These are phyloP conservation scores for Balaenoptera acutorostrata DNA, from an alignment of 2,113 vertebrate species.

Conservation along the genomic window DNA sequence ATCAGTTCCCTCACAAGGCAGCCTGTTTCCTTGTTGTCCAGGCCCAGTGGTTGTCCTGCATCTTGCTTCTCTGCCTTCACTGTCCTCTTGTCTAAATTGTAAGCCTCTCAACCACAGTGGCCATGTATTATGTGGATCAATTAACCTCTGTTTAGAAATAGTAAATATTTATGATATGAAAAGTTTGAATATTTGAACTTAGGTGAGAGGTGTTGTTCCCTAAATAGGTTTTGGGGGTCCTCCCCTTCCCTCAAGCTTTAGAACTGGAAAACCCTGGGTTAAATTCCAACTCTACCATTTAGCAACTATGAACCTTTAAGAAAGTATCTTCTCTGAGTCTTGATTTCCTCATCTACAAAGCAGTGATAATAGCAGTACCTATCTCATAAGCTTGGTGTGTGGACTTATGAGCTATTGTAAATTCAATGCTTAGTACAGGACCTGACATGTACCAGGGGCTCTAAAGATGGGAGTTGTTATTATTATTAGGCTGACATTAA, in stretches of 20 bases:
- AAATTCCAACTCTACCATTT: background rate
- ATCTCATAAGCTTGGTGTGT: background rate
- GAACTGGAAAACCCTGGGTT: background rate
- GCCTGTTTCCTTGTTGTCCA: background rate
- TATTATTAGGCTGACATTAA: background rate
- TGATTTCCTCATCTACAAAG: background rate
- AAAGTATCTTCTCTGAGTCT: background rate
- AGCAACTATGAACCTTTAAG: background rate
- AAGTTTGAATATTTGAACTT: background rate
- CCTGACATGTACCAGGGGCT: background rate
- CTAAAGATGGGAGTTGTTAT: background rate
- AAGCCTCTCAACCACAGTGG: background rate
- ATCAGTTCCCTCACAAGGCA: background rate
- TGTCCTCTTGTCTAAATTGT: slow-evolving; percentile 16
- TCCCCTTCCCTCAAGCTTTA: background rate
- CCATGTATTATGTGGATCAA: background rate
- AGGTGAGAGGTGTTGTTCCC: background rate
- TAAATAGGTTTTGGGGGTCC: background rate
- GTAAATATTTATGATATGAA: background rate
- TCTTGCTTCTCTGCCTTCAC: background rate
- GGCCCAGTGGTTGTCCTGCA: background rate
- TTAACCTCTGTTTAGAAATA: background rate
- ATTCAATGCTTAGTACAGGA: background rate
- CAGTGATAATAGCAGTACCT: background rate
- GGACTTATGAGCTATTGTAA: background rate